Evolutionary conservation across 2,888 invertebrate genomes (phyloP), one percentile per base, ranked within the genome.

Genomic region (Callimorpha dominula): DNA sequence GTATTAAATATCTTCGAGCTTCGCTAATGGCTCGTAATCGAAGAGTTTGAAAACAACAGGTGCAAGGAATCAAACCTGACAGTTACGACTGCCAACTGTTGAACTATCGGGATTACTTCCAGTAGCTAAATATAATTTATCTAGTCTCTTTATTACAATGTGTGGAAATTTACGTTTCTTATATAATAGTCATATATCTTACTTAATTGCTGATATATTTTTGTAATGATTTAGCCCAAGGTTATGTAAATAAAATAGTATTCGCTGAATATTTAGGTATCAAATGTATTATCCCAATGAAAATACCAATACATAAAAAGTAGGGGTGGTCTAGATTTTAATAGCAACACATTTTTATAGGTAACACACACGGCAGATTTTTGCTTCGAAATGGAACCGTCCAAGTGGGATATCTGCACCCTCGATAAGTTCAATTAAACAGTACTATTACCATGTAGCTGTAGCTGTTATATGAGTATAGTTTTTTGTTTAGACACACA

Each of bases 21-120:
- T 76, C 89, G 81, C 95, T 95, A 95, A 95, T 95, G 95, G 94
- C 81, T 83, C 88, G 93, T 91, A 91, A 94, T 94, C 92, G 95
- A 94, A 92, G 91, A 89, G 90, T 91, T 90, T 85, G 89, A 92
- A 93, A 93, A 93, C 93, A 94, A 92, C 95, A 95, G 95, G 94
- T 95, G 95, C 71, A 84, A 82, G 89, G 93, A 92, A 91, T 95
- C 95, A 95, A 95, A 95, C 93, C 90, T 80, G 94, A 92, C 94
- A 91, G 91, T 91, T 84, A 95, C 91, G 86, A 76, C 86, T 66
- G 81, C 80, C 95, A 95, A 91, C 92, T 94, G 95, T 88, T 84
- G 76, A 81, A 84, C 83, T 85, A 84, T 87, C 78, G 83, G 81
- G 76, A 83, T 77, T 72, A 72, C 74, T 75, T 85, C 76, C 85